Conservation (phyloP, 2,113 vertebrate genomes). For the Chaetodon trifascialis region DNA sequence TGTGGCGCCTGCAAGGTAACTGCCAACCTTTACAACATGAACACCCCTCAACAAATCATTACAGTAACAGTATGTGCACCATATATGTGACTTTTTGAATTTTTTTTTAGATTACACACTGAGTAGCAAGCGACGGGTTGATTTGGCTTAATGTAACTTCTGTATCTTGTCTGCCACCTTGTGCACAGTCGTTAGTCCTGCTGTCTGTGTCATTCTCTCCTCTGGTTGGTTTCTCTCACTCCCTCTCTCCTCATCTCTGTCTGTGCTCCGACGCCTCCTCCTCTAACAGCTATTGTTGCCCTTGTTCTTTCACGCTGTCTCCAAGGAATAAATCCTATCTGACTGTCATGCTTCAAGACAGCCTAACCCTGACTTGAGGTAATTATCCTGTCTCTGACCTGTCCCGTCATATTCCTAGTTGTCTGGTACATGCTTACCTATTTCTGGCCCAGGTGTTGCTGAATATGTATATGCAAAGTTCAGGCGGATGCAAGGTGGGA, state of each 20-base stretch:
- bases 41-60: neutral
- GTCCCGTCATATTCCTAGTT: slow-evolving; percentile 49
- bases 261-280: slow-evolving; percentile 16
- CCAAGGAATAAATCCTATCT: slow-evolving; percentile 56
- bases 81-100: slow-evolving; percentile 5
- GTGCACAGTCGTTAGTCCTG: slow-evolving; percentile 56
- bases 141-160: slow-evolving; percentile 1
- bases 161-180: slow-evolving; percentile 75
- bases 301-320: slow-evolving; percentile 41
- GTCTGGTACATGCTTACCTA: slow-evolving; percentile 53
- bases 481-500: neutral
- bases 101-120: neutral
- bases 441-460: slow-evolving; percentile 40
- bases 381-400: slow-evolving; percentile 73
- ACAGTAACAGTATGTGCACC: neutral
- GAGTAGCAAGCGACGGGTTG: neutral
- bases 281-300: slow-evolving; percentile 53
- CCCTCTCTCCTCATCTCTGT: slow-evolving; percentile 17
- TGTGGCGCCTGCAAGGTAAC: slow-evolving; percentile 23
- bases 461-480: neutral
- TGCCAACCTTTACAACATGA: neutral
- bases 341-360: slow-evolving; percentile 39
- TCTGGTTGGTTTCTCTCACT: neutral
- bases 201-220: slow-evolving; percentile 6
- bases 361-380: slow-evolving; percentile 44